phyloP scores from a whole-genome alignment of 2,888 invertebrate genomes.

The Schrankia costaestrigalis region DNA sequence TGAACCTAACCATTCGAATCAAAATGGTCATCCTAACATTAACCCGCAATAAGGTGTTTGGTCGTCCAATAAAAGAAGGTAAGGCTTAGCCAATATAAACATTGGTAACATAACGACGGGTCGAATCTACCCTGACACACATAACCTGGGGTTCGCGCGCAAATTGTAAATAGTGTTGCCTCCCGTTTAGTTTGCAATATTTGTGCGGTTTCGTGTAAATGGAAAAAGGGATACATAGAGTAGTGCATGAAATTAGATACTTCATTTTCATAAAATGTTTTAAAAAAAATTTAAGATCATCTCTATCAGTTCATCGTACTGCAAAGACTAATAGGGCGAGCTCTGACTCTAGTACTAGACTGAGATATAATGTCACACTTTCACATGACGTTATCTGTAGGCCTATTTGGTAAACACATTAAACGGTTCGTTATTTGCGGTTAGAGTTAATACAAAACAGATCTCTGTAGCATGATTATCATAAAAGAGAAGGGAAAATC shows the following conservation, averaged over 20 bases:
- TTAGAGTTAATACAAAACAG: too few relatives aligned
- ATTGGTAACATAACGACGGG: slow-evolving; percentile 64
- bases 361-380: too few relatives aligned
- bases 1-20: slow-evolving; percentile 1
- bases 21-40: slow-evolving; percentile 19
- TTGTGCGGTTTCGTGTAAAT: slow-evolving; percentile 75
- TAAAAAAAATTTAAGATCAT: neutral
- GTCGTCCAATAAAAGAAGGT: slow-evolving; percentile 46
- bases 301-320: neutral
- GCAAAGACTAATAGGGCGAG: too few relatives aligned
- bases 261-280: neutral
- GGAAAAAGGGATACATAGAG: slow-evolving; percentile 66
- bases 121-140: slow-evolving; percentile 68
- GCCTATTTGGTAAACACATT: too few relatives aligned
- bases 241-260: slow-evolving; percentile 6
- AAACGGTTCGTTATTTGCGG: too few relatives aligned
- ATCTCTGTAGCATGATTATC: too few relatives aligned
- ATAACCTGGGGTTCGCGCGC: slow-evolving; percentile 49
- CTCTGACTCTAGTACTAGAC: too few relatives aligned
- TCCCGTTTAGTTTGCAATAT: slow-evolving; percentile 78
- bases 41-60: slow-evolving; percentile 23
- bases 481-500: too few relatives aligned
- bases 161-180: slow-evolving; percentile 75
- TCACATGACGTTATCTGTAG: too few relatives aligned
- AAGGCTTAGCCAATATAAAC: slow-evolving; percentile 62